phyloP scores from a whole-genome alignment of 2,113 vertebrate species.

The Turdus rufiventris region DNA sequence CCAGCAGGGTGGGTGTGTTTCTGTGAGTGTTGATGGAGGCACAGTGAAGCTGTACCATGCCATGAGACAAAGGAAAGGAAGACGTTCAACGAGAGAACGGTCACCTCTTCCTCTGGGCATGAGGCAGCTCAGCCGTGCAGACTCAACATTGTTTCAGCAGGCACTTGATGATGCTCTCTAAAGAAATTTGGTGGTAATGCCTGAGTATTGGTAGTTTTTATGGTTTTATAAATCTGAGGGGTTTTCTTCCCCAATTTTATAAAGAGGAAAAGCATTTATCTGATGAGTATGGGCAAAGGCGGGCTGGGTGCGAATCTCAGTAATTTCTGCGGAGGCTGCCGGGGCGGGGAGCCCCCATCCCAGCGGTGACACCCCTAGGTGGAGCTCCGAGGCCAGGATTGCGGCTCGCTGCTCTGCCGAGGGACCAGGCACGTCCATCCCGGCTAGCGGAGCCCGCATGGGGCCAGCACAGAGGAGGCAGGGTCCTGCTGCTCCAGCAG shows the following conservation, averaged over 20 bases:
- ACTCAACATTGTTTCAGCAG: not conserved
- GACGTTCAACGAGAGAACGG: rapidly evolving
- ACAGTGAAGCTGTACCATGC: not conserved
- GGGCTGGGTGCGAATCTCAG: not conserved
- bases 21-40: not conserved
- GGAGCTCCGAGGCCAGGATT: slow-evolving; percentile 72
- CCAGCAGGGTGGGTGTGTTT: not conserved
- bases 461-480: not conserved
- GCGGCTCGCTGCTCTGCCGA: not conserved
- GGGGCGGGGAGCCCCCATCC: not conserved
- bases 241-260: not conserved
- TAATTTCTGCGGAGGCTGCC: not conserved
- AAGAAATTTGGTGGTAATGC: not conserved
- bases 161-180: not conserved
- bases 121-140: not conserved
- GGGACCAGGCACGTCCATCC: not conserved
- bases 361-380: slow-evolving; percentile 57
- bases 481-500: not conserved
- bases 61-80: not conserved
- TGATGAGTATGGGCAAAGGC: not conserved
- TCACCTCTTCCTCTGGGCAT: not conserved
- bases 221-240: not conserved
- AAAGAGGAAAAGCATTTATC: not conserved
- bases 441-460: not conserved
- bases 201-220: not conserved